phyloP scores from a whole-genome alignment of 2,888 invertebrate genomes.

The Lasioglossum lativentre region DNA sequence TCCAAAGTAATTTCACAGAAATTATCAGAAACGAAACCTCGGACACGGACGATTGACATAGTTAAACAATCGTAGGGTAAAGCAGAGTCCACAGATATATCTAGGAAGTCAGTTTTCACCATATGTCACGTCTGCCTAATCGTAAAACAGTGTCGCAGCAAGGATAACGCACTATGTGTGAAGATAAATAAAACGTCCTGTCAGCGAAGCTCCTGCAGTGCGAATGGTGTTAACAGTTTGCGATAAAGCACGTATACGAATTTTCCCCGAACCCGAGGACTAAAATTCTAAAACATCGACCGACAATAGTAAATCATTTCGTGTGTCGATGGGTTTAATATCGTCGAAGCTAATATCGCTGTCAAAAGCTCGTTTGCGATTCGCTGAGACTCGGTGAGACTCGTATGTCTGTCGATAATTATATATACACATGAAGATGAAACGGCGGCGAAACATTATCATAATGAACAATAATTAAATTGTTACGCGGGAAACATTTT shows the following conservation, averaged over 20 bases:
- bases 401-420: not conserved
- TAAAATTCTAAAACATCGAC: slow-evolving; percentile 24
- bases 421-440: not conserved
- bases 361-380: not conserved
- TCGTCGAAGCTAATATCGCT: not conserved
- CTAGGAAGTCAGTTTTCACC: not conserved
- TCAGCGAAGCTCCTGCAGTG: slow-evolving; percentile 35
- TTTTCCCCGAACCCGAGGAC: slow-evolving; percentile 15
- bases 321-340: slow-evolving; percentile 6
- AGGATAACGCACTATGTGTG: slow-evolving; percentile 25
- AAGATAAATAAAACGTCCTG: slow-evolving; percentile 55
- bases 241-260: slow-evolving; percentile 59
- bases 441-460: not conserved
- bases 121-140: slow-evolving; percentile 20
- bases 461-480: not conserved
- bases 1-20: not conserved
- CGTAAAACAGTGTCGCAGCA: slow-evolving; percentile 21
- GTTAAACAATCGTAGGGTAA: not conserved
- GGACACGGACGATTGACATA: not conserved
- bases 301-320: not conserved
- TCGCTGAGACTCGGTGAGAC: not conserved
- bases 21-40: not conserved
- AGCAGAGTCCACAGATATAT: not conserved
- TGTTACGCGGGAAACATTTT: not conserved
- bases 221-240: slow-evolving; percentile 36